Percentiles rank a stretch among this genome's conserved stretches.
Evolutionary conservation across 2,113 vertebrate species (phyloP).

Genomic region (Xiphophorus maculatus): DNA sequence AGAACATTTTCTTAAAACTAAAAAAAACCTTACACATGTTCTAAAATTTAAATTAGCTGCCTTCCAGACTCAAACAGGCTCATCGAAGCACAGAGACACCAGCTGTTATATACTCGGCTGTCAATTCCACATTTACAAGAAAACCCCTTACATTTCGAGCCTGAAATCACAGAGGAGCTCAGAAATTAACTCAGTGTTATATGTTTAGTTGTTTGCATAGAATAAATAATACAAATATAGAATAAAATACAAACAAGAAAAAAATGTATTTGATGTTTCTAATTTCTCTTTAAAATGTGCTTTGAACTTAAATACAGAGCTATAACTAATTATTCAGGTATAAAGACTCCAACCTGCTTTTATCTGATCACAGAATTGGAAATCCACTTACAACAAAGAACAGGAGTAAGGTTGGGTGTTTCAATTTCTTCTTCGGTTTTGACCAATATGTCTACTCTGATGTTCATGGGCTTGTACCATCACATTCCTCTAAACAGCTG

Average conservation of each 20-base stretch:
- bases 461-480: too few relatives aligned
- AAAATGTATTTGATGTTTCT: not conserved
- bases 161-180: conserved; percentile 22
- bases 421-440: too few relatives aligned
- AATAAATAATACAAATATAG: not conserved
- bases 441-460: too few relatives aligned
- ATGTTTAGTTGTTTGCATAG: not conserved
- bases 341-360: too few relatives aligned
- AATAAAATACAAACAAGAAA: not conserved
- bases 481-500: too few relatives aligned
- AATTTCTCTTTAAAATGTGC: not conserved
- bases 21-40: conserved; percentile 40
- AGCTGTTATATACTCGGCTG: conserved; percentile 37
- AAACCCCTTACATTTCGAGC: conserved; percentile 18
- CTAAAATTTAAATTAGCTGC: conserved; percentile 41
- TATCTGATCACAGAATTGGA: too few relatives aligned
- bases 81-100: conserved; percentile 41
- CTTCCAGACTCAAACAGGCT: conserved; percentile 15
- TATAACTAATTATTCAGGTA: not conserved
- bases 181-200: not conserved
- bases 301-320: not conserved
- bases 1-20: not conserved
- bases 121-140: conserved; percentile 7
- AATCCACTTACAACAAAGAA: too few relatives aligned
- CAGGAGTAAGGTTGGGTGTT: too few relatives aligned